Percentiles rank a stretch among this genome's conserved stretches.
Conservation (phyloP, 2,888 invertebrate species). For the Volucella bombylans region DNA sequence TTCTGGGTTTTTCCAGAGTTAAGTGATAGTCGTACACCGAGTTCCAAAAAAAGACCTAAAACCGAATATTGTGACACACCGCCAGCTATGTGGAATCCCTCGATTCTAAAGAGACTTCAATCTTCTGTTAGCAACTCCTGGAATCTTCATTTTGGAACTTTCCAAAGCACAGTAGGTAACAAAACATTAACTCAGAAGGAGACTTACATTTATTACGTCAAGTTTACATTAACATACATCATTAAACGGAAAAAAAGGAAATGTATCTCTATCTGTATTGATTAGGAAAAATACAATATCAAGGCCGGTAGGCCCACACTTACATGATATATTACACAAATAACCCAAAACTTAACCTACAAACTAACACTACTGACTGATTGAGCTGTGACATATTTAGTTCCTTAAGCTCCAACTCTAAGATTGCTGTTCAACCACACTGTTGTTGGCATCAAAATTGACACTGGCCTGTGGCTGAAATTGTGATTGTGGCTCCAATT, state of each 20-base stretch:
- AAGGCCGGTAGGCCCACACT: background rate
- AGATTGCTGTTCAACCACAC: constrained; percentile 44
- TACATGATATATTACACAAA: constrained; percentile 63
- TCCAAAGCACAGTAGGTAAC: too few species aligned
- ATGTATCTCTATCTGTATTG: constrained; percentile 37
- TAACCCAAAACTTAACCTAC: constrained; percentile 17
- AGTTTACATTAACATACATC: constrained; percentile 36
- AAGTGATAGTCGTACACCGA: too few species aligned
- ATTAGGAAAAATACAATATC: constrained; percentile 34
- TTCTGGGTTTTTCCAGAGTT: too few species aligned
- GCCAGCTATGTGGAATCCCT: too few species aligned
- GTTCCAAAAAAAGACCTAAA: too few species aligned
- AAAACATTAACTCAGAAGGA: constrained; percentile 11
- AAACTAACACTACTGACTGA: constrained; percentile 22
- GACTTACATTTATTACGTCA: constrained; percentile 59
- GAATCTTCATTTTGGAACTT: too few species aligned
- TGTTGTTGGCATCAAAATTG: constrained; percentile 31
- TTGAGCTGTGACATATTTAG: constrained; percentile 2
- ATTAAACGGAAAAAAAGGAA: constrained; percentile 31
- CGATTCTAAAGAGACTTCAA: too few species aligned
- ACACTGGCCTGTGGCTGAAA: constrained; percentile 30
- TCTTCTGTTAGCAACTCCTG: too few species aligned
- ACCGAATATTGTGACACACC: too few species aligned
- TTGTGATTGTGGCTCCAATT: constrained; percentile 19
- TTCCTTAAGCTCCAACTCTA: constrained; percentile 5